Evolutionary conservation across 2,113 vertebrate species (phyloP).

Genomic region (Suncus etruscus): DNA sequence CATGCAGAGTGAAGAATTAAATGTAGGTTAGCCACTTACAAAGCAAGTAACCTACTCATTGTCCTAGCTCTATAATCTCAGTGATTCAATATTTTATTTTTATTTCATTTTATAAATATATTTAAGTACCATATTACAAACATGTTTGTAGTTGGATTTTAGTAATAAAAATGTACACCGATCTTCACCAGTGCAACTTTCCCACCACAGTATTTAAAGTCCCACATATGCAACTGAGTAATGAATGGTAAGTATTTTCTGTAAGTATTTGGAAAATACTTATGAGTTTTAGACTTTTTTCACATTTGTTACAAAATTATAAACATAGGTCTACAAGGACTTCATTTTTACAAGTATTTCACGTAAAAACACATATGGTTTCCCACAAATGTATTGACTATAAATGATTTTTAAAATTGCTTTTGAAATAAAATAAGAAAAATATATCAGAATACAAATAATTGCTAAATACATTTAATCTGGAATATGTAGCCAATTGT

Average conservation of each 20-base stretch:
- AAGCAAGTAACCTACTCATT: too few species aligned
- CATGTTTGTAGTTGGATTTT: too few species aligned
- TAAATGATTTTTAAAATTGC: constrained; percentile 13
- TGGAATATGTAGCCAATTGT: background rate
- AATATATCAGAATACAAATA: constrained; percentile 7
- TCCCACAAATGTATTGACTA: background rate
- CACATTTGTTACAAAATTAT: background rate
- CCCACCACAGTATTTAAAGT: too few species aligned
- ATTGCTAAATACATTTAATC: background rate
- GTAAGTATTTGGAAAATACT: background rate
- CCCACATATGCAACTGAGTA: background rate
- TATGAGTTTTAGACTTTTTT: background rate
- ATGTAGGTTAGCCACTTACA: too few species aligned
- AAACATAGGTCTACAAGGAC: background rate
- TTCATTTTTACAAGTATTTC: background rate
- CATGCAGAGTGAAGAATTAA: too few species aligned
- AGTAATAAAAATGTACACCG: too few species aligned
- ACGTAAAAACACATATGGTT: background rate
- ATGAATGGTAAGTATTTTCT: background rate
- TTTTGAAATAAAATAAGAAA: constrained; percentile 25
- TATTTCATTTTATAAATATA: too few species aligned
- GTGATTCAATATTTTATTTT: background rate
- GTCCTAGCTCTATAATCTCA: too few species aligned
- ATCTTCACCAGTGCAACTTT: too few species aligned
- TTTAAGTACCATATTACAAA: too few species aligned